Conservation (phyloP, 2,888 invertebrate genomes). For the Clusia tigrina region DNA sequence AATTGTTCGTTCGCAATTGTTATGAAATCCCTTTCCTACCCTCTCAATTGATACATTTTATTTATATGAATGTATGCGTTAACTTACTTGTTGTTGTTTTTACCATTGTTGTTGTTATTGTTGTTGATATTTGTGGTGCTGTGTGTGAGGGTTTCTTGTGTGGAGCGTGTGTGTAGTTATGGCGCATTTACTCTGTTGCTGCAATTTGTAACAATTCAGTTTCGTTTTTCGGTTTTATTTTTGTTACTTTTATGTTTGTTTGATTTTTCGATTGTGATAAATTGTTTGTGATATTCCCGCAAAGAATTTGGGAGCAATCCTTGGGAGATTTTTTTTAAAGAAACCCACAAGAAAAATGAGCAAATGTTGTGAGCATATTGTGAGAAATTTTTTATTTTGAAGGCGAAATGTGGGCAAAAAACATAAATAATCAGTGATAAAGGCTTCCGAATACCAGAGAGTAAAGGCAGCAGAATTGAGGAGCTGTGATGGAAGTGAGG, state of each 20-base stretch:
- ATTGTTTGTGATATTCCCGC: constrained; percentile 2
- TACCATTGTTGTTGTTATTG: neutral
- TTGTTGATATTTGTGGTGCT: no score
- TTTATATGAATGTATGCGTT: neutral
- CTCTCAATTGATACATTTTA: neutral
- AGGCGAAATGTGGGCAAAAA: no score
- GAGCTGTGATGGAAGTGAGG: no score
- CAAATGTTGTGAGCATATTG: no score
- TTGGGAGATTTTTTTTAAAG: constrained; percentile 9
- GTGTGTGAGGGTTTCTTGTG: no score
- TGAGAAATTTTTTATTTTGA: no score
- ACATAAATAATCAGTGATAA: no score
- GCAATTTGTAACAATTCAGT: constrained; percentile 1
- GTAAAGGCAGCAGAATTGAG: no score
- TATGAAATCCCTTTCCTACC: neutral
- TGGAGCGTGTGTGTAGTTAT: neutral
- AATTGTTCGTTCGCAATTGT: neutral
- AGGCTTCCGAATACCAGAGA: no score
- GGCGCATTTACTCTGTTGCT: neutral
- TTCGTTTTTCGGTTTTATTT: no score
- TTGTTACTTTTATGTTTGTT: neutral
- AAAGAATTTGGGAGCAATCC: constrained; percentile 16
- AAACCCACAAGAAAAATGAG: no score
- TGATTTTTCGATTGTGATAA: constrained; percentile 2
- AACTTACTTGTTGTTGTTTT: neutral